Evolutionary conservation across 2,797 vertebrate genomes (phyloP), one percentile per base, ranked within the genome.

Genomic region (Eremophila alpestris): DNA sequence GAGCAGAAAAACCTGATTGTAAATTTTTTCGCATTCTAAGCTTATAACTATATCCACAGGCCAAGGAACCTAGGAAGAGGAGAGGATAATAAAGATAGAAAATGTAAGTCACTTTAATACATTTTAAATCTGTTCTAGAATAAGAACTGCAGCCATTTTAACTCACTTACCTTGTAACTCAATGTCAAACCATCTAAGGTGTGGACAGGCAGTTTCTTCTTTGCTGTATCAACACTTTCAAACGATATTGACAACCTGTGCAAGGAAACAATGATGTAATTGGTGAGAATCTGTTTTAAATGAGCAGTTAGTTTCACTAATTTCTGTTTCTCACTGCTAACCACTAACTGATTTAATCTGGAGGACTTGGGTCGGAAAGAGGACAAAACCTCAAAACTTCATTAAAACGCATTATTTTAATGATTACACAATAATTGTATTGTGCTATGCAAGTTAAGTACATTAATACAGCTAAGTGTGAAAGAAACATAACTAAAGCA

Each of bases 11-110:
- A 99, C 99, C 90, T 99, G 99, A 94, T 99, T 99, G 98, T 99
- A 99, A 97, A 99, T 99, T 98, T 99, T 99, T 97, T 99, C 99
- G 96, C 99, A 99, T 96, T 99, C 99, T 13, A 98, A 98, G 97
- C 99, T 99, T 98, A 99, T 99, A 91, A 99, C 99, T 77, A 99
- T 99, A 96, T 99, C 99, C 38, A 99, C 99, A 52, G 99, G 99
- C 99, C 99, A 99, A n/a, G 99, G 99, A 81, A 99, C 99, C 99
- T 99, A 94, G 8, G 32, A 36, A 73, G 34, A 78, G 22, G 30
- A 90, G 81, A 94, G 27, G 40, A 51, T 36, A 84, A 92, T 48
- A 21, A 93, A 76, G 26, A 79, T 0, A 71, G 41, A 79, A 88
- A 62, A 43, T 7, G 0, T 11, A 83, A 54, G 45, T 83, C 52